Conservation (phyloP, 1,140 invertebrate genomes). For the Apis laboriosa region DNA sequence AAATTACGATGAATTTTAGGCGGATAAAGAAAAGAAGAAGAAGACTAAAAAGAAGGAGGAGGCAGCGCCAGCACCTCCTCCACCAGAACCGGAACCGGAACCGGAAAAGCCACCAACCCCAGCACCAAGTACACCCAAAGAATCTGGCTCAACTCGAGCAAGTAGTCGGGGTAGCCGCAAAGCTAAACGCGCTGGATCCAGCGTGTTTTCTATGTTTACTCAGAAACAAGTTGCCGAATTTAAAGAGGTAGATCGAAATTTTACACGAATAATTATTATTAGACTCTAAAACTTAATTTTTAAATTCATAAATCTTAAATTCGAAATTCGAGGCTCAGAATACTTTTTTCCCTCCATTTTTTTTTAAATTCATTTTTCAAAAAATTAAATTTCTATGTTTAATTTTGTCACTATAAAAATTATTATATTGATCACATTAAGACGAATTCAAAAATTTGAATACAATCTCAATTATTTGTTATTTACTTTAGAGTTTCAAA, state of each 20-base stretch:
- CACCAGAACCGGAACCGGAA: slow-evolving; percentile 60
- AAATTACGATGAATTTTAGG: slow-evolving; percentile 72
- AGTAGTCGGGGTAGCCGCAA: slow-evolving; percentile 89
- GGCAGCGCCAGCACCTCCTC: slow-evolving; percentile 78
- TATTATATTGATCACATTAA: too few species aligned
- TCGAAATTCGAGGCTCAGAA: too few species aligned
- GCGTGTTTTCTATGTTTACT: slow-evolving; percentile 97
- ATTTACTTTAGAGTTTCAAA: too few species aligned
- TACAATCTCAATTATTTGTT: too few species aligned
- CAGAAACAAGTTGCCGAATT: slow-evolving; percentile 97
- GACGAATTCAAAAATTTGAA: too few species aligned
- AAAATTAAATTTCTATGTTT: too few species aligned
- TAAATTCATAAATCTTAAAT: too few species aligned
- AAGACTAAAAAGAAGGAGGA: slow-evolving; percentile 84
- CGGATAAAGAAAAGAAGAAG: slow-evolving; percentile 85
- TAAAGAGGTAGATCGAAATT: slow-evolving; percentile 88
- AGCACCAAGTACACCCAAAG: slow-evolving; percentile 77
- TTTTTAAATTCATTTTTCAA: too few species aligned
- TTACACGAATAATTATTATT: not conserved
- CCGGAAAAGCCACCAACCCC: slow-evolving; percentile 77
- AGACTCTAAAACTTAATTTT: too few species aligned
- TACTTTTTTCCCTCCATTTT: too few species aligned
- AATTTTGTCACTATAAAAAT: too few species aligned
- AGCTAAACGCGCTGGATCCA: slow-evolving; percentile 93
- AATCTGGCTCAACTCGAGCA: slow-evolving; percentile 86